phyloP scores from a whole-genome alignment of 2,797 vertebrate species.

The Tauraco hartlaubi region DNA sequence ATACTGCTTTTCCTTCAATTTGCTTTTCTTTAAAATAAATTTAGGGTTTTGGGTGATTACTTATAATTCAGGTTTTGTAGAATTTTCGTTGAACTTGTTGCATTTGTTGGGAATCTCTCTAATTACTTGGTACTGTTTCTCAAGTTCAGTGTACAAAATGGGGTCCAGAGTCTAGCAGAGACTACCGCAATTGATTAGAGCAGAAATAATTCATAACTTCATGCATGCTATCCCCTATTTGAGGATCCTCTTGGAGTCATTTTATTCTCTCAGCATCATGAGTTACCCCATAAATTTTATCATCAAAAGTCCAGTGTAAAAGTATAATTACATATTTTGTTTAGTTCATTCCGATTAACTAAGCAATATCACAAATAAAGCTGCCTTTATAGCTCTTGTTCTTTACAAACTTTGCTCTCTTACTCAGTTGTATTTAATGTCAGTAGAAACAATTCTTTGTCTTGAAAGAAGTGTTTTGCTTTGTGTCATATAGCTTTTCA shows the following conservation, averaged over 20 bases:
- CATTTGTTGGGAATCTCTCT: neutral
- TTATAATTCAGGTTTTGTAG: neutral
- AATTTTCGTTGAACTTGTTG: neutral
- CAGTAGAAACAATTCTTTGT: neutral
- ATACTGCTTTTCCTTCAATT: neutral
- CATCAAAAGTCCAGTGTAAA: neutral
- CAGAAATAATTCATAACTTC: neutral
- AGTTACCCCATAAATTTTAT: neutral
- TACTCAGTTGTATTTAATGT: neutral
- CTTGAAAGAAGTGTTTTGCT: neutral
- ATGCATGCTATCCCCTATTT: neutral
- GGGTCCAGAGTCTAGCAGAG: neutral
- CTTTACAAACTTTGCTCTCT: neutral
- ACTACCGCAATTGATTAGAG: neutral
- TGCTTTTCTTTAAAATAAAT: neutral
- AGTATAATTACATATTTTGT: neutral
- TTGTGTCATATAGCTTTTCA: neutral
- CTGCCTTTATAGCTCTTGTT: neutral
- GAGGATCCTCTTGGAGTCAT: neutral
- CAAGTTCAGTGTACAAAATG: neutral
- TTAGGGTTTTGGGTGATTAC: neutral
- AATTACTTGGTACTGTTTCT: neutral
- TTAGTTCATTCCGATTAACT: slow-evolving; percentile 1
- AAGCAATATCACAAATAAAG: neutral
- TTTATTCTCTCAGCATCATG: neutral